phyloP scores from a whole-genome alignment of 2,888 invertebrate species.

The Masnerella sp. region DNA sequence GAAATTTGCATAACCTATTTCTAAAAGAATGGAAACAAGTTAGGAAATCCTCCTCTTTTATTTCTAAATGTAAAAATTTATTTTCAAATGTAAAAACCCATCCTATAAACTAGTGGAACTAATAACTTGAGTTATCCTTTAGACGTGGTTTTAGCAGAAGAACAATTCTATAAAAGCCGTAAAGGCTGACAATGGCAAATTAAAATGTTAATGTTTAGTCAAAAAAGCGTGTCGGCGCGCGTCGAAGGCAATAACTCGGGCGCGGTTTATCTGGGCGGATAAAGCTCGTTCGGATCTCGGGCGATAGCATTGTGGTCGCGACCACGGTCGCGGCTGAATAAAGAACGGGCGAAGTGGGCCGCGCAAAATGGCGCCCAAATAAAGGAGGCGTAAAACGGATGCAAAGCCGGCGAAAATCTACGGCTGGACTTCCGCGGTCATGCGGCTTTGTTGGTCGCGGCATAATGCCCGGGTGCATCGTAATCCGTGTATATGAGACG shows the following conservation, averaged over 20 bases:
- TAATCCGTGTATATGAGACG: conserved; percentile 54
- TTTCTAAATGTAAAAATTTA: no score
- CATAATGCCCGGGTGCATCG: conserved; percentile 42
- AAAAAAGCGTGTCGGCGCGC: conserved; percentile 30
- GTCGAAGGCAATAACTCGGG: conserved; percentile 42
- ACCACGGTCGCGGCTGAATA: conserved; percentile 25
- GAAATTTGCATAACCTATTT: no score
- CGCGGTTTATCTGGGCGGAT: conserved; percentile 47
- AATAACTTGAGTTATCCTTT: no score
- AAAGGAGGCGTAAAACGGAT: conserved; percentile 51
- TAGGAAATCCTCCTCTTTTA: no score
- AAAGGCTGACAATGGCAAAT: conserved; percentile 43
- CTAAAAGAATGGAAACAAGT: no score
- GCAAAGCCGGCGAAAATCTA: conserved; percentile 52
- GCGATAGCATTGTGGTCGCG: conserved; percentile 49
- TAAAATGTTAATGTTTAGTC: conserved; percentile 47
- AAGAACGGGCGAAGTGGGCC: conserved; percentile 46
- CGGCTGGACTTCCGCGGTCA: conserved; percentile 49
- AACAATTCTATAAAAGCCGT: no score
- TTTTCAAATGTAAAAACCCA: no score
- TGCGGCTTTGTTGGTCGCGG: conserved; percentile 54
- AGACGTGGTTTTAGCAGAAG: no score
- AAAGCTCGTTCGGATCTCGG: conserved; percentile 50
- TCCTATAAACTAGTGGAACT: no score
- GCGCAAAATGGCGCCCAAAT: conserved; percentile 43